phyloP scores from a whole-genome alignment of 2,113 vertebrate species.

The Echinops telfairi region DNA sequence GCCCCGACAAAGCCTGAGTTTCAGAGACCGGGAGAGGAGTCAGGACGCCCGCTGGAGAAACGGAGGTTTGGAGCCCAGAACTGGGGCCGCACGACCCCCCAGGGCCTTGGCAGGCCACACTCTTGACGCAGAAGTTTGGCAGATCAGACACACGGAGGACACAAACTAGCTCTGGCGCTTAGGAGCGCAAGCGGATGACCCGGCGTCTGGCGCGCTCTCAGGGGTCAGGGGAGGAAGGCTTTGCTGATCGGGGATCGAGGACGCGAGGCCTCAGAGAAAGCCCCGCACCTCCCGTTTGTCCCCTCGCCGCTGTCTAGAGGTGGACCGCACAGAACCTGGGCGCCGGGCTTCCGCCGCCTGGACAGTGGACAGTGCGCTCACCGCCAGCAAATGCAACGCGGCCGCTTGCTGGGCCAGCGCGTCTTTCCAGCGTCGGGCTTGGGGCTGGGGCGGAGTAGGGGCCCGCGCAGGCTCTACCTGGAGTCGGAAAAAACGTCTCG shows the following conservation, averaged over 20 bases:
- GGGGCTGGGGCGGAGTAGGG: background rate
- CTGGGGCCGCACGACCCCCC: background rate
- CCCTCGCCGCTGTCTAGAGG: background rate
- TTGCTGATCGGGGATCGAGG: background rate
- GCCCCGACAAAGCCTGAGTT: conserved; percentile 60
- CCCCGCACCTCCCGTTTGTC: background rate
- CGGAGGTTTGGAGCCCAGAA: conserved; percentile 82
- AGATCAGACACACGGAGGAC: background rate
- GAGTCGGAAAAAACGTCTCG: background rate
- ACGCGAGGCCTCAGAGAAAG: too few relatives aligned
- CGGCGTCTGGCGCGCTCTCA: background rate
- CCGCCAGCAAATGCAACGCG: rapidly evolving
- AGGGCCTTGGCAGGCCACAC: background rate
- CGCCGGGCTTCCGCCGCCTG: too few relatives aligned
- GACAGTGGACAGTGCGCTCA: background rate
- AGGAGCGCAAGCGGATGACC: background rate
- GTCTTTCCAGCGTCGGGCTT: background rate
- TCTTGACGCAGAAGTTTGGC: background rate
- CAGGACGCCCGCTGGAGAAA: conserved; percentile 79
- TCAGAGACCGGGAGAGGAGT: conserved; percentile 76
- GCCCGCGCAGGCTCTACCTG: background rate
- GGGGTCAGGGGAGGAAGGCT: background rate
- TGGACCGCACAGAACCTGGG: background rate
- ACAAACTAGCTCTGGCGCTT: background rate
- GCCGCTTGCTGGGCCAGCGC: background rate